Percentiles rank a stretch among this genome's conserved stretches.
These are phyloP conservation scores for Indri indri DNA, from an alignment of 2,113 vertebrate genomes.

Conservation along the genomic window DNA sequence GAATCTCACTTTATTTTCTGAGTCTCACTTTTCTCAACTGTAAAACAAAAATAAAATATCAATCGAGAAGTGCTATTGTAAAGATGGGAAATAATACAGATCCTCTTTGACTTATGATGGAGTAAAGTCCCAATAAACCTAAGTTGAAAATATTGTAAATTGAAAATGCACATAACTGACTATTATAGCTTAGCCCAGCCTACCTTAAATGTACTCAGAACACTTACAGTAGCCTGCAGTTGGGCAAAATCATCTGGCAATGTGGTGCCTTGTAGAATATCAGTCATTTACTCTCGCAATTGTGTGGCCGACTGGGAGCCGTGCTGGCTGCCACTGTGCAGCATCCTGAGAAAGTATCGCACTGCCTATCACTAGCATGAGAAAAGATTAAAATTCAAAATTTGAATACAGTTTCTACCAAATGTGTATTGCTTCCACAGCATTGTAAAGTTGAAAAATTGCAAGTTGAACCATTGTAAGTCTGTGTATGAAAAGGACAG, in stretches of 20 bases:
- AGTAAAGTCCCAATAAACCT: not conserved
- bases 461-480: not conserved
- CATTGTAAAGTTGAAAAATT: not conserved
- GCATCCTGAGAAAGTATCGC: not conserved
- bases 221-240: not conserved
- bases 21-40: not conserved
- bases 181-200: not conserved
- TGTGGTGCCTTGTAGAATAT: not conserved
- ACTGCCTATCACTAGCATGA: not conserved
- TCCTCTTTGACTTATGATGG: not conserved
- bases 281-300: not conserved
- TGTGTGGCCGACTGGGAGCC: not conserved
- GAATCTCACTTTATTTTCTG: not conserved
- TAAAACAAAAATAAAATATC: slow-evolving; percentile 10
- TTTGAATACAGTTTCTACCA: not conserved
- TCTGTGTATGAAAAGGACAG: not conserved
- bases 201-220: not conserved
- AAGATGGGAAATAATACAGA: not conserved
- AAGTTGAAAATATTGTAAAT: not conserved
- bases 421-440: not conserved
- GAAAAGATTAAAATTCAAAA: not conserved
- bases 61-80: not conserved
- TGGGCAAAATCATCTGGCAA: not conserved
- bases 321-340: not conserved
- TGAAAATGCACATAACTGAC: not conserved